A percentile compares a stretch with the other conserved stretches of the same genome.
Evolutionary conservation across 2,797 vertebrate species (phyloP).

Genomic region (Denticeps clupeoides): DNA sequence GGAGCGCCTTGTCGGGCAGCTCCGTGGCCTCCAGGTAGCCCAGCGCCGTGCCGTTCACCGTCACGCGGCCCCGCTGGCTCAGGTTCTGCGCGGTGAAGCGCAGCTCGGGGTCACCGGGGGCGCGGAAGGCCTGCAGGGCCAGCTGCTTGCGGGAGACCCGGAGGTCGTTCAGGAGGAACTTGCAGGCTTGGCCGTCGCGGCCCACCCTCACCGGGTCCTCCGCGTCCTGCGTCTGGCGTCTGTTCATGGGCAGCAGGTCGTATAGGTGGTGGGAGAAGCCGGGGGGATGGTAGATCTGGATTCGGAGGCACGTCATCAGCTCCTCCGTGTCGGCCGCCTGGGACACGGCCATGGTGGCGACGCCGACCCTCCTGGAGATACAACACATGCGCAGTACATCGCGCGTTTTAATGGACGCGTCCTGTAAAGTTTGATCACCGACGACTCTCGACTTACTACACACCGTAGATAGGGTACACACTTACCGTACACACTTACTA

Average conservation of each 20-base stretch:
- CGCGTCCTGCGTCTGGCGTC: conserved; percentile 39
- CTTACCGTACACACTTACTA: too few species aligned
- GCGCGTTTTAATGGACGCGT: too few species aligned
- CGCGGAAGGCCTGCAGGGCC: conserved; percentile 64
- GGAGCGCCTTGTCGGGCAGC: conserved; percentile 61
- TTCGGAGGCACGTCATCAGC: conserved; percentile 60
- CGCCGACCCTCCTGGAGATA: too few species aligned
- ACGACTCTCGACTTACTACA: too few species aligned
- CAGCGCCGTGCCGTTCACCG: conserved; percentile 54
- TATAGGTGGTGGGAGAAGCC: conserved; percentile 52
- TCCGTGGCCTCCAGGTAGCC: conserved; percentile 69
- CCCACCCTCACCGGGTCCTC: conserved; percentile 68
- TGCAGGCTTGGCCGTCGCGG: conserved; percentile 61
- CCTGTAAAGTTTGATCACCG: too few species aligned
- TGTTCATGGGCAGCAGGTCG: conserved; percentile 45
- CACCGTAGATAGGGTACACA: too few species aligned
- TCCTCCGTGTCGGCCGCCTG: conserved; percentile 74
- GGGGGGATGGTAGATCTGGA: conserved; percentile 75
- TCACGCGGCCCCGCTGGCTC: conserved; percentile 67
- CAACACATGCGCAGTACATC: too few species aligned
- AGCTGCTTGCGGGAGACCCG: conserved; percentile 78
- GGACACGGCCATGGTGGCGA: conserved; percentile 39
- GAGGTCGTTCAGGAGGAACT: conserved; percentile 57
- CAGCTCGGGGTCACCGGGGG: conserved; percentile 40
- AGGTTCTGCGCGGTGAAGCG: conserved; percentile 81